Evolutionary conservation across 2,797 vertebrate genomes (phyloP), one percentile per base, ranked within the genome.

Genomic region (Poecile montanus): DNA sequence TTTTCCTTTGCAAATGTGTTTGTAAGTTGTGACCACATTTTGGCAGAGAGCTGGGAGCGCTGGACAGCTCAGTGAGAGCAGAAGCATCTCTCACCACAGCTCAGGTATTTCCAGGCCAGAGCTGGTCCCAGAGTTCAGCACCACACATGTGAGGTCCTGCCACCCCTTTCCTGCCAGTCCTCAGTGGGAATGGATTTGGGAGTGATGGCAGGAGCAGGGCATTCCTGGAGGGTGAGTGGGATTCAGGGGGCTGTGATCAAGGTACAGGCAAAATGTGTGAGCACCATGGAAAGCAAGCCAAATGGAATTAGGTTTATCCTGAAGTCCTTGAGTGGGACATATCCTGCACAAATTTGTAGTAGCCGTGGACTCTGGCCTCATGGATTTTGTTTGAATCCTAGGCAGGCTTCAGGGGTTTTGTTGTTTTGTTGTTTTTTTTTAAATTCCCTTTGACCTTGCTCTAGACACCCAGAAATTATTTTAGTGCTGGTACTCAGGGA

Each of bases 111-210:
- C 48, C 36, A 76, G 26, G 42, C 30, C 38, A 11, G 36, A 57
- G 57, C 65, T 71, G 65, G 21, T 54, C 47, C 23, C 34, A 42
- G 29, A 19, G 5, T 21, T 75, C 0, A 0, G 47, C 32, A 4
- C 0, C 15, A 20, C 14, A 9, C 1, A 0, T 27, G 32, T 7
- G 27, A 80, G 60, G 13, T 60, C 17, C 0, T 5, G 27, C 25
- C 27, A 56, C 8, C 34, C 42, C 45, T 58, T 48, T 47, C 34
- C 48, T 20, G 60, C 21, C 25, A 30, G 16, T 22, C 42, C 58
- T 44, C n/a, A 7, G 9, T 27, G 45, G 40, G 53, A 44, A 78
- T 34, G 30, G 38, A 7, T 77, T 74, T 15, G 73, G 2, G 7
- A 51, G 30, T 0, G 0, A 25, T n/a, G 56, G 27, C 34, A 60